These are phyloP conservation scores for Camponotus pennsylvanicus DNA, from an alignment of 1,140 invertebrate genomes.

Conservation along the genomic window DNA sequence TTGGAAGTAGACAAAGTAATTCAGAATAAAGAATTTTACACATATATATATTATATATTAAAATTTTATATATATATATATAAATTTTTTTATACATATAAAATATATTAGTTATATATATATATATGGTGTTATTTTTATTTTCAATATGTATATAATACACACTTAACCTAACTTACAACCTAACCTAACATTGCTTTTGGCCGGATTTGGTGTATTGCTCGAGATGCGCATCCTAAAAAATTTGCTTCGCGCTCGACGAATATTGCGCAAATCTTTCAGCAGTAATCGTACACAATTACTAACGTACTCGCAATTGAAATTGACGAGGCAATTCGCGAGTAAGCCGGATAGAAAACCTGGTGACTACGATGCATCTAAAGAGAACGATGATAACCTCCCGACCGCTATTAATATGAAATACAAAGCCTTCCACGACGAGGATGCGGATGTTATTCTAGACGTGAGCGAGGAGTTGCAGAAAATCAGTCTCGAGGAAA, in stretches of 20 bases:
- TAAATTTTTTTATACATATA: not conserved
- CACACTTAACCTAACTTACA: too few relatives aligned
- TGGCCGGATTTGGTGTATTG: too few relatives aligned
- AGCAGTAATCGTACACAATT: slow-evolving; percentile 48
- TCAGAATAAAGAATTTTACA: too few relatives aligned
- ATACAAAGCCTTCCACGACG: slow-evolving; percentile 89
- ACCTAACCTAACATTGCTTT: slow-evolving; percentile 32
- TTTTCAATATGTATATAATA: not conserved
- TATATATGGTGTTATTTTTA: too few relatives aligned
- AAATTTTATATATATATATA: too few relatives aligned
- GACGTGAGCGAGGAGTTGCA: slow-evolving; percentile 89
- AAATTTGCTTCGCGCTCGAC: slow-evolving; percentile 64
- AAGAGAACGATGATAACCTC: slow-evolving; percentile 72
- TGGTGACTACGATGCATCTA: not conserved
- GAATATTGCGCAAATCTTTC: slow-evolving; percentile 64
- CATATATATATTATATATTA: too few relatives aligned
- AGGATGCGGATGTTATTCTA: slow-evolving; percentile 88
- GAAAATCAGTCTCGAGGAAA: slow-evolving; percentile 82
- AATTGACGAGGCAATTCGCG: slow-evolving; percentile 62
- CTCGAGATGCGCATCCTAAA: slow-evolving; percentile 69
- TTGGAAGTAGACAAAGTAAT: too few relatives aligned
- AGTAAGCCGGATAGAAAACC: slow-evolving; percentile 11
- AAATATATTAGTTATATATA: too few relatives aligned
- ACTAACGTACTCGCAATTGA: slow-evolving; percentile 51
- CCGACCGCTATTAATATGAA: slow-evolving; percentile 80